A percentile compares a stretch with the other conserved stretches of the same genome.
Evolutionary conservation across 1,140 invertebrate species (phyloP).

Genomic region (Meteorus sp.): DNA sequence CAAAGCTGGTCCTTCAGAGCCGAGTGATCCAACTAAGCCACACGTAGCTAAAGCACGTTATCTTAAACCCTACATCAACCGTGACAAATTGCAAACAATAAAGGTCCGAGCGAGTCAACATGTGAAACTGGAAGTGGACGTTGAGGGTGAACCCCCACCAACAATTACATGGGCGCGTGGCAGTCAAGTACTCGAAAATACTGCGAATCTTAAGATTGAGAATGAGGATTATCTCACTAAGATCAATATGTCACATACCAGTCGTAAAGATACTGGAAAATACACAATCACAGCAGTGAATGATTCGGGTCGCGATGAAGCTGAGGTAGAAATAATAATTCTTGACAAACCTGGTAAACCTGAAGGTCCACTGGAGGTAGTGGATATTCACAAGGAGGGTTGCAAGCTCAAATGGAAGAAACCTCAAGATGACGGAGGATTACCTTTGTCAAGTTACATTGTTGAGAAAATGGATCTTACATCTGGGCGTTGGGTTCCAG

Average conservation of each 20-base stretch:
- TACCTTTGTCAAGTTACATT: constrained; percentile 86
- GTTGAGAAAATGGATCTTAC: constrained; percentile 91
- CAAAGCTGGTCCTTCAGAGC: constrained; percentile 90
- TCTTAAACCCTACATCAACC: constrained; percentile 87
- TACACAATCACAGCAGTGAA: constrained; percentile 93
- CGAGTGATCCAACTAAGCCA: constrained; percentile 84
- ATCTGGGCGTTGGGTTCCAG: constrained; percentile 86
- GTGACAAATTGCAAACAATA: constrained; percentile 87
- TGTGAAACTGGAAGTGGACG: constrained; percentile 91
- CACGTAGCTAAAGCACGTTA: constrained; percentile 88
- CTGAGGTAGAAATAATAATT: constrained; percentile 91
- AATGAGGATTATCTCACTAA: constrained; percentile 94
- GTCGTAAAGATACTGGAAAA: constrained; percentile 82
- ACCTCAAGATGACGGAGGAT: constrained; percentile 92
- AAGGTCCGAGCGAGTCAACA: constrained; percentile 88
- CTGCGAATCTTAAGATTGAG: constrained; percentile 73
- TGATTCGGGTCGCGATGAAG: constrained; percentile 89
- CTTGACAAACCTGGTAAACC: constrained; percentile 93
- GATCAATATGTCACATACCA: constrained; percentile 78
- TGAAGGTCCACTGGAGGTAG: constrained; percentile 90
- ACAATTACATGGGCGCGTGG: constrained; percentile 86
- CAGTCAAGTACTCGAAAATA: constrained; percentile 66
- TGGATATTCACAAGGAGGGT: constrained; percentile 91
- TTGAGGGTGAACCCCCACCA: constrained; percentile 94
- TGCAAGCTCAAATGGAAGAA: constrained; percentile 95